Evolutionary conservation across 2,888 invertebrate genomes (phyloP).

Genomic region (Campoletis raptor): DNA sequence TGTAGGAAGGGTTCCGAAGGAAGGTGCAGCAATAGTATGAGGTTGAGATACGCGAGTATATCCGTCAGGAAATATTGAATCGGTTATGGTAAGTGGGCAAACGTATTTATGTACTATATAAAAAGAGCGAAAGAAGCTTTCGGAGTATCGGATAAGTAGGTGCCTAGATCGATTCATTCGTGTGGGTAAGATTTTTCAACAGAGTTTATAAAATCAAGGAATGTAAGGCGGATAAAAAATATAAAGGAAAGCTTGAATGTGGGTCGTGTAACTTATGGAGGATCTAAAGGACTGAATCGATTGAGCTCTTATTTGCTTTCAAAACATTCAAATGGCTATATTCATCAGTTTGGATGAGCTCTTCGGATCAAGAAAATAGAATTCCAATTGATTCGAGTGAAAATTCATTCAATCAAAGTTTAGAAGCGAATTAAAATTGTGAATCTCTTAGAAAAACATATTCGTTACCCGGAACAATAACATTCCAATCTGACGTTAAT

Average conservation of each 20-base stretch:
- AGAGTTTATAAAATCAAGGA: slow-evolving; percentile 38
- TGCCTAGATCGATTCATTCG: slow-evolving; percentile 26
- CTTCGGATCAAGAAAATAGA: neutral
- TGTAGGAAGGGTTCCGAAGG: slow-evolving; percentile 27
- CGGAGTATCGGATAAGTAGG: slow-evolving; percentile 52
- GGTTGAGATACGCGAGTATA: slow-evolving; percentile 53
- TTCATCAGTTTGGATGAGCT: neutral
- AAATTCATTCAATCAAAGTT: no score
- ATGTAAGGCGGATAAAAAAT: slow-evolving; percentile 37
- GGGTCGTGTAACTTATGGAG: neutral
- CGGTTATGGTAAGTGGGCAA: slow-evolving; percentile 67
- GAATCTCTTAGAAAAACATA: no score
- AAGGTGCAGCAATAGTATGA: slow-evolving; percentile 46
- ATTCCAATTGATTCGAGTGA: neutral
- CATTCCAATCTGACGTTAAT: neutral
- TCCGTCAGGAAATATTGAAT: slow-evolving; percentile 67
- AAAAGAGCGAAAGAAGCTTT: slow-evolving; percentile 48
- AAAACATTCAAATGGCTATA: neutral
- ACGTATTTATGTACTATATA: slow-evolving; percentile 58
- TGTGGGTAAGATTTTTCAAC: slow-evolving; percentile 39
- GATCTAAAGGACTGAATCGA: slow-evolving; percentile 4
- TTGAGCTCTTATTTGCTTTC: neutral
- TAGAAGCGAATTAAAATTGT: neutral
- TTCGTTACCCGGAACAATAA: no score
- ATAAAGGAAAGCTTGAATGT: neutral